phyloP scores from a whole-genome alignment of 2,888 invertebrate species.

The Athalia circularis region DNA sequence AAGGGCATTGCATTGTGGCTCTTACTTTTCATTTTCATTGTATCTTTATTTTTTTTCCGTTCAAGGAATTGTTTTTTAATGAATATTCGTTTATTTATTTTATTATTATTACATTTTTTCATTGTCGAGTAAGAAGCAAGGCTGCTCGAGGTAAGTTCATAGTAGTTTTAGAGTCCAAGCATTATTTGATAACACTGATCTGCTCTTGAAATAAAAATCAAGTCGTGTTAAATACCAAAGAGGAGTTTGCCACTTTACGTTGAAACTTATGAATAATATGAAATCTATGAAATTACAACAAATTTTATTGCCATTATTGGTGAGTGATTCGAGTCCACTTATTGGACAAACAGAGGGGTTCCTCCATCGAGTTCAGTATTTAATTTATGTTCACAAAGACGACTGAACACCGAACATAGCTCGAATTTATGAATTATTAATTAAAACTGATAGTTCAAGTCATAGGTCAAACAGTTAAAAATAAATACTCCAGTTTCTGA shows the following conservation, averaged over 20 bases:
- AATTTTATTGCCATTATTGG: neutral
- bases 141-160: slow-evolving; percentile 39
- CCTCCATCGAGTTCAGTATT: no score
- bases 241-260: neutral
- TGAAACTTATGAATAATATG: neutral
- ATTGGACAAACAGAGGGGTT: no score
- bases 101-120: neutral
- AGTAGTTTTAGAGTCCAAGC: slow-evolving; percentile 26
- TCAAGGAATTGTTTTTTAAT: slow-evolving; percentile 1
- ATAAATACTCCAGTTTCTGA: neutral
- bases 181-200: slow-evolving; percentile 29
- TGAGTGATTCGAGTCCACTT: no score
- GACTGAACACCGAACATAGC: neutral
- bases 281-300: neutral
- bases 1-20: slow-evolving; percentile 17
- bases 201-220: slow-evolving; percentile 4
- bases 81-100: slow-evolving; percentile 1
- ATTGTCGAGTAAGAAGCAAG: slow-evolving; percentile 33
- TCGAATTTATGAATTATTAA: slow-evolving; percentile 3
- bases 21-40: slow-evolving; percentile 14
- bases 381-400: neutral
- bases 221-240: slow-evolving; percentile 31
- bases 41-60: neutral
- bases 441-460: slow-evolving; percentile 17
- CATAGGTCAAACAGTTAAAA: slow-evolving; percentile 2